Conservation (phyloP, 2,113 vertebrate species). For the Tringa solitaria region DNA sequence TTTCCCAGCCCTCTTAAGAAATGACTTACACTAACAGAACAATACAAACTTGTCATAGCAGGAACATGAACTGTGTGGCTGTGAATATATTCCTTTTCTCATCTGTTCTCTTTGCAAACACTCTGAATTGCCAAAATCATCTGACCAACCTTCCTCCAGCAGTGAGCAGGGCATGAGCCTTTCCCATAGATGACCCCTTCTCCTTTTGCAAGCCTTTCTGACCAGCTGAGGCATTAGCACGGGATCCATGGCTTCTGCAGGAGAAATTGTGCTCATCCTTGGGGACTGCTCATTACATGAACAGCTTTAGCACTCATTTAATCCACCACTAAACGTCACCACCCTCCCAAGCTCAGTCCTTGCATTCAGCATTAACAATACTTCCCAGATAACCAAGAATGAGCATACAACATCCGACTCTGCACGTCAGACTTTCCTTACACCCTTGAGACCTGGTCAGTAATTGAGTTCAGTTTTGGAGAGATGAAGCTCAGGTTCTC, state of each 20-base stretch:
- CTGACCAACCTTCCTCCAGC: neutral
- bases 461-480: neutral
- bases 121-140: neutral
- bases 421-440: neutral
- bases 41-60: constrained; percentile 46
- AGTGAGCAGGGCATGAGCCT: neutral
- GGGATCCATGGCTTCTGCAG: neutral
- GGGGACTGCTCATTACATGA: neutral
- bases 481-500: neutral
- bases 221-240: neutral
- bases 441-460: neutral
- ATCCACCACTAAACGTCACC: neutral
- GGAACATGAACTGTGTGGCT: neutral
- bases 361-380: neutral
- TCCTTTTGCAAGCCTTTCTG: neutral
- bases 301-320: neutral
- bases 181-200: neutral
- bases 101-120: neutral
- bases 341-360: neutral
- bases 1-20: neutral
- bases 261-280: neutral
- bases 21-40: neutral
- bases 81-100: neutral
- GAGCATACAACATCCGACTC: neutral
- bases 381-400: neutral